Conservation (phyloP, 2,888 invertebrate species). For the Penaeus monodon region DNA sequence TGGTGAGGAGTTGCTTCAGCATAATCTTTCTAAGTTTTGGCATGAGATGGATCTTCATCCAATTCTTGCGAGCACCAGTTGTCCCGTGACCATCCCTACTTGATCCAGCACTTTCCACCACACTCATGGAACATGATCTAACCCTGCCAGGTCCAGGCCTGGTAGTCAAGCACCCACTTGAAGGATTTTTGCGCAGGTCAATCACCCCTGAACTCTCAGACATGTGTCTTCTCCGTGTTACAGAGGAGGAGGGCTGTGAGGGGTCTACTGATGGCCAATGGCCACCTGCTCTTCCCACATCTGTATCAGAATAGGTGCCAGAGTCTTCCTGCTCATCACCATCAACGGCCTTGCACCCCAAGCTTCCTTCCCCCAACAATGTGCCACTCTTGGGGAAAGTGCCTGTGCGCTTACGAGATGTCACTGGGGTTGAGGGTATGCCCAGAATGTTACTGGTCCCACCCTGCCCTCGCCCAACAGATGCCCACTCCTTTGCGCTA, state of each 20-base stretch:
- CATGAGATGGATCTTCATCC: constrained; percentile 34
- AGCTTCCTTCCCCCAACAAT: constrained; percentile 9
- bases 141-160: constrained; percentile 29
- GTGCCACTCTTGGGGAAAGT: constrained; percentile 7
- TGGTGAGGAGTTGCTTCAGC: constrained; percentile 61
- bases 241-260: constrained; percentile 16
- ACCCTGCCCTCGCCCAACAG: constrained; percentile 62
- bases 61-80: constrained; percentile 17
- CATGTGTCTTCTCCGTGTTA: constrained; percentile 55
- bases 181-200: constrained; percentile 47
- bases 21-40: constrained; percentile 56
- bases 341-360: neutral
- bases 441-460: constrained; percentile 43
- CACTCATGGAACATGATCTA: constrained; percentile 60
- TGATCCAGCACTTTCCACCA: constrained; percentile 50
- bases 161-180: constrained; percentile 20
- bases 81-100: constrained; percentile 21
- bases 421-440: constrained; percentile 20
- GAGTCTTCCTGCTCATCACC: constrained; percentile 54
- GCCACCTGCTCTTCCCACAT: constrained; percentile 34
- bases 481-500: constrained; percentile 61
- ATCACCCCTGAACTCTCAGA: constrained; percentile 61
- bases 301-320: constrained; percentile 47
- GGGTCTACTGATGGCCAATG: constrained; percentile 25
- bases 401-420: constrained; percentile 21